These are phyloP conservation scores for Delichon dasypus DNA, from an alignment of 2,797 vertebrate genomes.

Conservation along the genomic window DNA sequence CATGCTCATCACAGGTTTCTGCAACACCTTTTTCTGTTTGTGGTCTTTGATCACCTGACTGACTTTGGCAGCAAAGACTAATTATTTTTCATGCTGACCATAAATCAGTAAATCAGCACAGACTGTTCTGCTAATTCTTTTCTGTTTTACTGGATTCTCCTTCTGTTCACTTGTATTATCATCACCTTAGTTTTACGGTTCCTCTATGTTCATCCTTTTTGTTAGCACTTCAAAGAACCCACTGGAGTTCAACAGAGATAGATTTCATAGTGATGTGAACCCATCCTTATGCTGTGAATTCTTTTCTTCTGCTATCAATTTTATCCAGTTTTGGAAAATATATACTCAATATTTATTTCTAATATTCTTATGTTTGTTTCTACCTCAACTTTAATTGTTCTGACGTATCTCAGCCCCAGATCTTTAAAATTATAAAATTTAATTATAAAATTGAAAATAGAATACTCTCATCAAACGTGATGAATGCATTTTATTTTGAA, in stretches of 20 bases:
- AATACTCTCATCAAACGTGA: background rate
- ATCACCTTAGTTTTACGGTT: background rate
- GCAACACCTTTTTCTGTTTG: background rate
- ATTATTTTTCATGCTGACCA: background rate
- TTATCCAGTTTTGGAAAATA: background rate
- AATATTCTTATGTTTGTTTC: background rate
- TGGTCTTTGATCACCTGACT: background rate
- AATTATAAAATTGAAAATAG: background rate
- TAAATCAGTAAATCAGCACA: background rate
- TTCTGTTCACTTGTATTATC: background rate
- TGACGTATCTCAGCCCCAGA: background rate
- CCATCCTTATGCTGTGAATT: background rate
- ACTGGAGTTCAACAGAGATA: background rate
- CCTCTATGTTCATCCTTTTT: background rate
- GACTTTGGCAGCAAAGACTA: background rate
- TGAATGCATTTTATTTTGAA: background rate
- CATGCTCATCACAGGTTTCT: background rate
- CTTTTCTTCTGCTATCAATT: background rate
- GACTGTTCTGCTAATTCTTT: background rate
- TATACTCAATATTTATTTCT: background rate
- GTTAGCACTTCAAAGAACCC: background rate
- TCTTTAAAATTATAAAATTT: background rate
- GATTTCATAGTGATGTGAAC: background rate
- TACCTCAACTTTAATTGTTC: background rate
- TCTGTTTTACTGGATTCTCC: background rate